phyloP scores from a whole-genome alignment of 2,113 vertebrate genomes.

The Neolamprologus tretocephalus region DNA sequence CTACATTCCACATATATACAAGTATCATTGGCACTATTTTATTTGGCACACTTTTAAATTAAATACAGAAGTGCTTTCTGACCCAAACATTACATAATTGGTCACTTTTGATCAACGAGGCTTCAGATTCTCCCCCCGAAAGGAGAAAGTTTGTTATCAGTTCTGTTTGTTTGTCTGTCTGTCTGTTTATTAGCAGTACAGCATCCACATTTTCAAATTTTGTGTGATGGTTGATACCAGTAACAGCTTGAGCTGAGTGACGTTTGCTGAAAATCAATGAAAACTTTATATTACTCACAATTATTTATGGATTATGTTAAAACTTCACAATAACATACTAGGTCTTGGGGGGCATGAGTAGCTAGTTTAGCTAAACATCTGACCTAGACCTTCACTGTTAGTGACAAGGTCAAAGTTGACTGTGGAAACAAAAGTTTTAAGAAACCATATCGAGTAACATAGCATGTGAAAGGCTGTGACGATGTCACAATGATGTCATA shows the following conservation, averaged over 20 bases:
- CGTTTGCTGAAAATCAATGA: background rate
- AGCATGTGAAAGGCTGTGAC: background rate
- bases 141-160: background rate
- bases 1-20: background rate
- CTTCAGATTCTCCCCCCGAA: background rate
- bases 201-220: background rate
- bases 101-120: background rate
- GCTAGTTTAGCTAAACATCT: background rate
- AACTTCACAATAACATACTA: background rate
- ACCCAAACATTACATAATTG: background rate
- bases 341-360: background rate
- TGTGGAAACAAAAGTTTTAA: background rate
- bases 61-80: background rate
- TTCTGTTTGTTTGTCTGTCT: background rate
- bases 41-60: background rate
- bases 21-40: background rate
- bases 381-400: background rate
- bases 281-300: background rate
- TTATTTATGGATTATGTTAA: background rate
- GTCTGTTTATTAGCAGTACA: background rate
- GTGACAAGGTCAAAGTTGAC: background rate
- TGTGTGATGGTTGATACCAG: background rate
- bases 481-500: background rate
- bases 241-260: background rate
- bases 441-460: background rate